Conservation (phyloP, 2,888 invertebrate genomes). For the Drosophila fulvimacula region DNA sequence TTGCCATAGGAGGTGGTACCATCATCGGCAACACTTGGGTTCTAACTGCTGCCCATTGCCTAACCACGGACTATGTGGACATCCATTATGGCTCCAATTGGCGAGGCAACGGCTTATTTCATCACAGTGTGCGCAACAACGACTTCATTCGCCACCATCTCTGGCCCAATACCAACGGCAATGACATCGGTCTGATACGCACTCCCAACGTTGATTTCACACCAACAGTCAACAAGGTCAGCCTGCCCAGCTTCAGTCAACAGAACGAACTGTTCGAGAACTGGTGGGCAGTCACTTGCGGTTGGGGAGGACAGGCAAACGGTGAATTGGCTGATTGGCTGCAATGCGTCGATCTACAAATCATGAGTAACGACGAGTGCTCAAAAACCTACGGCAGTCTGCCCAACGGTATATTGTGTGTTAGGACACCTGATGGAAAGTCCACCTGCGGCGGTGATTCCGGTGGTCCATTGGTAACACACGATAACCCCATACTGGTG, state of each 20-base stretch:
- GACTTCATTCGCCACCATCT: slow-evolving; percentile 11
- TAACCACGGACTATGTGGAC: slow-evolving; percentile 51
- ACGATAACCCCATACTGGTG: slow-evolving; percentile 50
- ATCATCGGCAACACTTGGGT: slow-evolving; percentile 45
- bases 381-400: slow-evolving; percentile 78
- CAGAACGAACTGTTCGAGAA: slow-evolving; percentile 38
- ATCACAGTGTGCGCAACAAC: slow-evolving; percentile 36
- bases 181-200: slow-evolving; percentile 72
- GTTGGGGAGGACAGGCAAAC: slow-evolving; percentile 60
- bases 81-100: slow-evolving; percentile 59
- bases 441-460: slow-evolving; percentile 84
- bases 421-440: slow-evolving; percentile 45
- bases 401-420: slow-evolving; percentile 36
- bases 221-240: slow-evolving; percentile 33
- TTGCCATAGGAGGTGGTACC: slow-evolving; percentile 48
- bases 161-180: slow-evolving; percentile 36
- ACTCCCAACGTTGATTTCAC: slow-evolving; percentile 52
- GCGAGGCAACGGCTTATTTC: slow-evolving; percentile 27
- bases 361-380: slow-evolving; percentile 76
- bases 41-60: slow-evolving; percentile 50
- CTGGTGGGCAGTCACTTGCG: slow-evolving; percentile 43
- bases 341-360: slow-evolving; percentile 61
- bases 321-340: slow-evolving; percentile 72
- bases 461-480: slow-evolving; percentile 82
- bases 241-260: slow-evolving; percentile 44